Base-by-base conservation (phyloP, 1,140 invertebrate species). In the Bursaphelenchus mucronatus region DNA sequence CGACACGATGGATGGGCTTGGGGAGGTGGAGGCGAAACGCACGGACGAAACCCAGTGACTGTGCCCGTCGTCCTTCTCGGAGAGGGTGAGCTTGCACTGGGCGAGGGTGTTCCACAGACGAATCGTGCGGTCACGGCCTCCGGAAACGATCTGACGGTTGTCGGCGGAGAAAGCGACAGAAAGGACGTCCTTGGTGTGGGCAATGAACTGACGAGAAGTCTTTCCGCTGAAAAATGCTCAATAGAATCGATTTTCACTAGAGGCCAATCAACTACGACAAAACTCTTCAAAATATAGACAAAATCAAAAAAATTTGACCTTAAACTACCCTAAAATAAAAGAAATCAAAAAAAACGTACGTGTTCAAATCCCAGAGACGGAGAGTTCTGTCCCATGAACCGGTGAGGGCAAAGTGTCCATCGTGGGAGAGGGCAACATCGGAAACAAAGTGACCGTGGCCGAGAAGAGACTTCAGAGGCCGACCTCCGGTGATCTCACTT, bases 51-150 rank as follows among this genome's bases (percentile, higher is more conserved):
- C 94, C 96, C 96, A 99, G 81, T 98, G 94, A 74, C 87, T 87
- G 84, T 99, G 96, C 53, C 92, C 91, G 82, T 98, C 94, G 82
- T 99, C 94, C 86, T 95, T 87, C 40, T 59, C 57, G 73, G 85
- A 82, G 78, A 99, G 97, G 49, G 95, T 98, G 84, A 97, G 97
- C 84, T 99, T 99, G 87, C 96, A 99, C 82, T 97, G 93, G 61
- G 94, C 95, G 70, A 99, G 86, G 8, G 95, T 99, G 83, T 99
- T 99, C 96, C 96, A 99, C 81, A 99, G 84, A 84, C 98, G 98
- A 84, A 99, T 97, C 65, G 93, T 95, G 82, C 94, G 96, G 86
- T 99, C 96, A 46, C 96, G 88, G 52, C 94, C 97, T 41, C 94
- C 95, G 80, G 94, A 97, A 7, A 99, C 94, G 85, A 99, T 99